phyloP scores from a whole-genome alignment of 2,113 vertebrate genomes.

The Lophochroa leadbeateri region DNA sequence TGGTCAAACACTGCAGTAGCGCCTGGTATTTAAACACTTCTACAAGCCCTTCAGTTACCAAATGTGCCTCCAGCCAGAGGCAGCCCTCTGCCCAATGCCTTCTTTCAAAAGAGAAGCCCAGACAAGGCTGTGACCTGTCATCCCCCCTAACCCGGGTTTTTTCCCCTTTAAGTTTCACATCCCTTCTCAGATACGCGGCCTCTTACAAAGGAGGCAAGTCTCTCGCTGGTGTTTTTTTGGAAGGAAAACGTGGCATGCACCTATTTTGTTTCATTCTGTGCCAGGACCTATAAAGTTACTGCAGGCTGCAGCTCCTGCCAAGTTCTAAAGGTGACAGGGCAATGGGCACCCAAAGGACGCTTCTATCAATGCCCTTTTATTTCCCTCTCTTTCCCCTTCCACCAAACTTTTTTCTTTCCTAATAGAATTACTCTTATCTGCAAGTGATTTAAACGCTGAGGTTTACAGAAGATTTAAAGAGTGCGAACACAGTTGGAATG shows the following conservation, averaged over 20 bases:
- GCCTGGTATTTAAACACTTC: neutral
- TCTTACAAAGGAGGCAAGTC: constrained; percentile 59
- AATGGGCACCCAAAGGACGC: constrained; percentile 63
- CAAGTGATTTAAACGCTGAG: constrained; percentile 84
- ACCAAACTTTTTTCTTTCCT: constrained; percentile 71
- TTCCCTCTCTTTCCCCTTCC: constrained; percentile 48
- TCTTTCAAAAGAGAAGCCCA: constrained; percentile 27
- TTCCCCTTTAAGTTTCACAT: neutral
- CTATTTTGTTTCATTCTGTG: constrained; percentile 68
- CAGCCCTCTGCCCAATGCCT: neutral
- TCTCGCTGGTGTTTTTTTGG: constrained; percentile 45
- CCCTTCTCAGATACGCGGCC: neutral
- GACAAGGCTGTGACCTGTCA: neutral
- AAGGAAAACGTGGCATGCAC: constrained; percentile 66
- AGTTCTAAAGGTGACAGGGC: constrained; percentile 45
- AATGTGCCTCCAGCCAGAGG: neutral
- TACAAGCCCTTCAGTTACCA: neutral
- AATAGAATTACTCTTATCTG: constrained; percentile 85
- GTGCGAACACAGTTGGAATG: constrained; percentile 91
- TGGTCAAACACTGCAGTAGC: neutral
- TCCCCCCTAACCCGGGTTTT: neutral
- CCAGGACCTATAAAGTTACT: constrained; percentile 57
- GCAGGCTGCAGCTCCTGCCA: constrained; percentile 53
- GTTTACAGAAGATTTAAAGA: constrained; percentile 91
- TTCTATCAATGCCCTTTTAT: constrained; percentile 71